Percentiles rank a stretch among this genome's conserved stretches.
Conservation (phyloP, 2,888 invertebrate genomes). For the Hirtodrosophila alboralis region DNA sequence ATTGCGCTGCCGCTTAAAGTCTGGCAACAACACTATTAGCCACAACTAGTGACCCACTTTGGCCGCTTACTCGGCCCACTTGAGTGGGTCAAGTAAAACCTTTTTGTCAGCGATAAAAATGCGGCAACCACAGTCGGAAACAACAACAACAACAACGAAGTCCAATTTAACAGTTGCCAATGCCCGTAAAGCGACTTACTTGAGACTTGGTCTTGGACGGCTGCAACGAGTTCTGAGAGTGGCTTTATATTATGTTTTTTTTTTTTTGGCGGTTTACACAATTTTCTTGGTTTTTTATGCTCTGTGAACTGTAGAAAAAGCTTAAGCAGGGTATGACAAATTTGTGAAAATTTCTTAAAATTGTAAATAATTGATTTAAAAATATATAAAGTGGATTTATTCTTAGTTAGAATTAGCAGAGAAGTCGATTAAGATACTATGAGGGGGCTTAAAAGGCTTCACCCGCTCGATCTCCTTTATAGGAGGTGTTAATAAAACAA, state of each 20-base stretch:
- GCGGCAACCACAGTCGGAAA: conserved; percentile 26
- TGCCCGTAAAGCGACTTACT: conserved; percentile 65
- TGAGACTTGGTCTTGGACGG: conserved; percentile 30
- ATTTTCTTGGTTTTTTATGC: conserved; percentile 5
- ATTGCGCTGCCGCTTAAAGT: conserved; percentile 30
- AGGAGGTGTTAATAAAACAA: no score
- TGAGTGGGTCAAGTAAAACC: conserved; percentile 77
- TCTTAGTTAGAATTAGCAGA: no score
- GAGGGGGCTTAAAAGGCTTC: no score
- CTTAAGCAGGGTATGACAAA: not conserved
- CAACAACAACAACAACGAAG: conserved; percentile 36
- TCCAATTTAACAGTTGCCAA: conserved; percentile 67
- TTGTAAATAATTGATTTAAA: no score
- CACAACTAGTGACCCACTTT: conserved; percentile 54
- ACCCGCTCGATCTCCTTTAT: no score
- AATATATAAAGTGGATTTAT: no score
- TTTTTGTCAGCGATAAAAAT: conserved; percentile 74
- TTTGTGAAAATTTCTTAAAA: no score
- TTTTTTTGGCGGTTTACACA: conserved; percentile 41
- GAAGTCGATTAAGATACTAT: no score
- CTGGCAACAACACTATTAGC: conserved; percentile 13
- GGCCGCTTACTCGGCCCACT: conserved; percentile 47
- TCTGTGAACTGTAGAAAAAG: not conserved
- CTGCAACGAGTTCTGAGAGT: conserved; percentile 49
- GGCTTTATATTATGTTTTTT: no score